These are phyloP conservation scores for Ailuropoda melanoleuca DNA, from an alignment of 2,113 vertebrate species.

Conservation along the genomic window DNA sequence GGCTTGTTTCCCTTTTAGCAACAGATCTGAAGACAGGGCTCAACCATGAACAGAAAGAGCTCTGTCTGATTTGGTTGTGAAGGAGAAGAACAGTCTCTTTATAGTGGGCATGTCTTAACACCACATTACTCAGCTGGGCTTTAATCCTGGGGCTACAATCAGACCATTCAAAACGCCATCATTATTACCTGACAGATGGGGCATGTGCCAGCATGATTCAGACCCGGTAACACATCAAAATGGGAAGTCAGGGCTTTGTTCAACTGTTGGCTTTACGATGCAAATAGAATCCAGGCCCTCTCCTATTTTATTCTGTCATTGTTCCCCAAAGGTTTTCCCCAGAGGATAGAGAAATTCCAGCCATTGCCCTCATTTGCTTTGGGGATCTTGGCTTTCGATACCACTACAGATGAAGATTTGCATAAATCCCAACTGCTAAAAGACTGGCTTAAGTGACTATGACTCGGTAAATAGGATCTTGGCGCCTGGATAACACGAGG, in stretches of 20 bases:
- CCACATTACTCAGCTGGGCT: not conserved
- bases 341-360: not conserved
- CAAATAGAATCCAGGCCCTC: conserved; percentile 45
- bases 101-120: not conserved
- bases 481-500: conserved; percentile 15
- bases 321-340: conserved; percentile 3
- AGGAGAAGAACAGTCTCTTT: not conserved
- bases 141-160: not conserved
- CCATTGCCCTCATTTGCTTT: conserved; percentile 36
- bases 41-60: not conserved
- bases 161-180: not conserved
- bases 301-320: conserved; percentile 55
- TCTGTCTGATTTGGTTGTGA: not conserved
- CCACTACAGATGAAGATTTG: conserved; percentile 53
- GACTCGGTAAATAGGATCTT: conserved; percentile 55
- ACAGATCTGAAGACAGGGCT: not conserved
- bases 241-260: not conserved
- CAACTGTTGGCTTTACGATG: conserved; percentile 57
- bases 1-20: conserved; percentile 2
- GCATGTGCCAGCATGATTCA: not conserved
- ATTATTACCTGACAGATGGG: not conserved
- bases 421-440: conserved; percentile 43
- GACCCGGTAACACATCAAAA: not conserved
- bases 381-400: conserved; percentile 47
- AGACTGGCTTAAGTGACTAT: conserved; percentile 18